These are phyloP conservation scores for Meloidogyne chitwoodi DNA, from an alignment of 1,140 invertebrate species.

Conservation along the genomic window DNA sequence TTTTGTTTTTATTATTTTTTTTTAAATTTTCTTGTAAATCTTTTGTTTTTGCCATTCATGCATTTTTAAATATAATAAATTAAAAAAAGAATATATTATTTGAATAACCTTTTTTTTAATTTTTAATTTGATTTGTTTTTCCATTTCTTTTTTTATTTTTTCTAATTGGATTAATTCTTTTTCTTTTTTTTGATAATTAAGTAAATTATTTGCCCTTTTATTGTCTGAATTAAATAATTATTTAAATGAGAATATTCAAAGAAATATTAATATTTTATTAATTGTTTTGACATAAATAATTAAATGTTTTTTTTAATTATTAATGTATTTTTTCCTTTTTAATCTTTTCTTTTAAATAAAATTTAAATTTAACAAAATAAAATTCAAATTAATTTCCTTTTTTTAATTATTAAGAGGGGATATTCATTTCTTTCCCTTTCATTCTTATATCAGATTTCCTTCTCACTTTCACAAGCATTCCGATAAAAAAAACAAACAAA, in stretches of 20 bases:
- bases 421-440: not conserved
- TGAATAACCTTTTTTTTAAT: too few species aligned
- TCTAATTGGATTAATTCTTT: not conserved
- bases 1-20: not conserved
- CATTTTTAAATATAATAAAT: not conserved
- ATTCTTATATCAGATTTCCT: not conserved
- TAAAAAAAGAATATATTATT: too few species aligned
- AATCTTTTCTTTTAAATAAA: too few species aligned
- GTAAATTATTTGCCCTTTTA: not conserved
- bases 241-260: not conserved
- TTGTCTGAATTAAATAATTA: not conserved
- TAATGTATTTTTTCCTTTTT: too few species aligned
- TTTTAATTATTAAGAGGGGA: not conserved
- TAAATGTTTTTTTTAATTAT: too few species aligned
- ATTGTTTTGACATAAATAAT: too few species aligned
- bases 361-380: too few species aligned
- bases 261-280: too few species aligned
- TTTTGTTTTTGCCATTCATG: not conserved
- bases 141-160: not conserved
- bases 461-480: too few species aligned
- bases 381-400: not conserved
- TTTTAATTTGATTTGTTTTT: too few species aligned
- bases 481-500: not conserved
- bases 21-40: not conserved
- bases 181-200: not conserved